Base-by-base conservation (phyloP, 2,113 vertebrate species). In the Spizaetus ornatus region DNA sequence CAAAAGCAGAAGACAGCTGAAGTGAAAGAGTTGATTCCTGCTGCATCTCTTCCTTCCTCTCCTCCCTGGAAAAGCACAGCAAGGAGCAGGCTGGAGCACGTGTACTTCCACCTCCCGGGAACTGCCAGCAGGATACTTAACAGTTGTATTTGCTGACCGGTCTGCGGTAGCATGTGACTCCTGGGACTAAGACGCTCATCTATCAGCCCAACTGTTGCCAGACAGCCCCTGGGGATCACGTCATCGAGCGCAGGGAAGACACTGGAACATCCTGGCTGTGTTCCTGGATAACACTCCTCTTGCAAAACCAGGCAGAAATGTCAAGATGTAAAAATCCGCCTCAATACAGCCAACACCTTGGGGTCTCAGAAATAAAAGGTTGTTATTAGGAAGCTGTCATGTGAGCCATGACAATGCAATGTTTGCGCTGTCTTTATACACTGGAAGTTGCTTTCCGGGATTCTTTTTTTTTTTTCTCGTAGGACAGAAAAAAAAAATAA, bases 401-500 rank as follows among this genome's bases (percentile, higher is more conserved):
- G 11, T 53, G 40, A 87, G 73, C 50, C 47, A 50, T 5, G 11
- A 70, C 29, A 69, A 25, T 1, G 40, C 42, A 69, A 0, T 12
- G 58, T 21, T 59, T 72, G 80, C 19, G 6, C 32, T 58, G 38
- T 16, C 63, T 72, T 76, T 52, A 42, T 9, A 76, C 12, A 45
- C 47, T 45, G 47, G 45, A 63, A 17, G 32, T 6, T 65, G 36
- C 26, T 71, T 48, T 42, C 40, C 53, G 27, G 16, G 27, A 78
- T 26, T 80, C 1, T 29, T 29, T 4, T 10, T 38, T n/a, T 47
- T 21, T 31, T 3, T 2, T 1, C 16, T 31, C 7, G 2, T 12
- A 67, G 27, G 65, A 34, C 26, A 72, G 20, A 3, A 3, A 15
- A 17, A 77, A 83, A 36, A 18, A 32, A 10, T 0, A 59, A 38